phyloP scores from a whole-genome alignment of 2,113 vertebrate genomes.

The Paramisgurnus dabryanus region DNA sequence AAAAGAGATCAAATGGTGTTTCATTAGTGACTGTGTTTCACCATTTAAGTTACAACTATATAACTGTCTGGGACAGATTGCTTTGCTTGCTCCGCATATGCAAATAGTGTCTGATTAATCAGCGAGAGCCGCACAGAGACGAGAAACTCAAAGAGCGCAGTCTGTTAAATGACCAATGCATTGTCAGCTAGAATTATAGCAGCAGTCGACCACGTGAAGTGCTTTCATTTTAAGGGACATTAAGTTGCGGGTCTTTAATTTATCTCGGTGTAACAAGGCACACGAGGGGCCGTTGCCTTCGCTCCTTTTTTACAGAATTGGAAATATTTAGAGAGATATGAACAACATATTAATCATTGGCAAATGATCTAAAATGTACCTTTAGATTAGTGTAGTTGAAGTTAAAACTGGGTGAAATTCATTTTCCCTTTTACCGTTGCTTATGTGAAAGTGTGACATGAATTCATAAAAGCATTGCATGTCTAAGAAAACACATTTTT shows the following conservation, averaged over 20 bases:
- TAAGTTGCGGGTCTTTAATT: constrained; percentile 58
- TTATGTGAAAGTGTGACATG: background rate
- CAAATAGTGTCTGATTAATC: constrained; percentile 52
- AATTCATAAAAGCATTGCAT: background rate
- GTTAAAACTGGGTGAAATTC: background rate
- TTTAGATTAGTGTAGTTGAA: background rate
- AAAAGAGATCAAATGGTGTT: constrained; percentile 30
- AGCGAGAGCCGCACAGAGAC: constrained; percentile 9
- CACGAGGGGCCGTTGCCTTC: constrained; percentile 19
- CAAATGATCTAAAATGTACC: background rate
- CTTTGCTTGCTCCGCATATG: constrained; percentile 50
- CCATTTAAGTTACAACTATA: constrained; percentile 28
- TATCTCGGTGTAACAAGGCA: constrained; percentile 51
- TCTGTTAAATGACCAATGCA: constrained; percentile 58
- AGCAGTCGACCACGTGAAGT: constrained; percentile 55
- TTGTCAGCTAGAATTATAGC: constrained; percentile 61
- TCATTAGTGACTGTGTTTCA: constrained; percentile 38
- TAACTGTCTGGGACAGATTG: constrained; percentile 32
- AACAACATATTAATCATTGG: constrained; percentile 3
- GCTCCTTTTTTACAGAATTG: constrained; percentile 8
- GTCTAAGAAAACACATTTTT: no score
- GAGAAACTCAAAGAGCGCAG: constrained; percentile 23
- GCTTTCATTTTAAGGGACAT: constrained; percentile 68
- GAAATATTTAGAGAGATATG: constrained; percentile 16
- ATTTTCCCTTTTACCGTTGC: background rate